These are phyloP conservation scores for Rhopalosiphum nymphaeae DNA, from an alignment of 2,888 invertebrate species.

Conservation along the genomic window DNA sequence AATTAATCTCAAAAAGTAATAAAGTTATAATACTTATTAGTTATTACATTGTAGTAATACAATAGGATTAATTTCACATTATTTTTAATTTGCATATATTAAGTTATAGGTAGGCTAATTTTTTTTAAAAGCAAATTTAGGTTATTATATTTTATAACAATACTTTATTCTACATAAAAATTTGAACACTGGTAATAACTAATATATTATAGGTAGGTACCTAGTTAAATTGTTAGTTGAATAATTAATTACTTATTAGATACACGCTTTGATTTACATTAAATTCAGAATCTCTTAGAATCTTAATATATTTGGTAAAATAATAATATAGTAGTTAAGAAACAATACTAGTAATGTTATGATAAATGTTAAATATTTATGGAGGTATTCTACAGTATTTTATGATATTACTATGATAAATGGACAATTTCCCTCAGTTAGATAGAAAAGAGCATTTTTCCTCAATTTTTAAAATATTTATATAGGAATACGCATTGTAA, in stretches of 20 bases:
- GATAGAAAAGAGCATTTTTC: neutral
- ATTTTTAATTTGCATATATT: neutral
- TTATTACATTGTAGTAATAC: neutral
- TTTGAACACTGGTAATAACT: slow-evolving; percentile 1
- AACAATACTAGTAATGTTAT: neutral
- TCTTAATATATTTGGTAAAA: neutral
- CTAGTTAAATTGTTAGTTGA: neutral
- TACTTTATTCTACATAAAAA: neutral
- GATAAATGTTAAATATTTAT: neutral
- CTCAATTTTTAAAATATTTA: neutral
- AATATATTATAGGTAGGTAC: neutral
- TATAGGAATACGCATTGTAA: too few species aligned
- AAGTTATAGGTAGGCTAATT: too few species aligned
- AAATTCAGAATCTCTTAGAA: neutral
- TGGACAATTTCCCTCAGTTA: neutral
- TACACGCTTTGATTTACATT: neutral
- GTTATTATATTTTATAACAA: neutral
- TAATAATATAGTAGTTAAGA: neutral
- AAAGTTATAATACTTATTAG: neutral
- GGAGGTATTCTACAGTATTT: too few species aligned
- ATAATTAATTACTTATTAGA: neutral
- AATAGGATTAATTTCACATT: neutral
- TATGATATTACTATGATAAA: neutral
- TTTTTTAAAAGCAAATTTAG: too few species aligned
- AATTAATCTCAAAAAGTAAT: neutral